Conservation (phyloP, 2,113 vertebrate genomes). For the Ophthalmotilapia sp. region DNA sequence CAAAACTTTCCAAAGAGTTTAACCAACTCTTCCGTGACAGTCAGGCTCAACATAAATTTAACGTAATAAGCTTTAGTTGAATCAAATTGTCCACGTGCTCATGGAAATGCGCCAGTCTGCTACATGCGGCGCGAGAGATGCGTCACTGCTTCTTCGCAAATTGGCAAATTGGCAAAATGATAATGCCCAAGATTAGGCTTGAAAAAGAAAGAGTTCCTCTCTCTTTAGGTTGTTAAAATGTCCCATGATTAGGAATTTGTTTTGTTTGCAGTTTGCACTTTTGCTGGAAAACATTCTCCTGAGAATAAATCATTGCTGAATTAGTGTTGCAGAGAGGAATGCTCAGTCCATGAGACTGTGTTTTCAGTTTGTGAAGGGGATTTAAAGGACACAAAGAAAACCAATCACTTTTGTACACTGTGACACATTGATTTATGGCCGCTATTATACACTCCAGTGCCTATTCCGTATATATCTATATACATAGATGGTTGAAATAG, state of each 20-base stretch:
- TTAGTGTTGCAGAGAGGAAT: not conserved
- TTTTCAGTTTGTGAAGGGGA: slow-evolving; percentile 3
- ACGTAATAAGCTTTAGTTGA: not conserved
- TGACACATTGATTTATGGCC: slow-evolving; percentile 48
- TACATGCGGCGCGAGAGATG: not conserved
- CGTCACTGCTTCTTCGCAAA: not conserved
- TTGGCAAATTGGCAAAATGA: not conserved
- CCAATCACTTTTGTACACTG: slow-evolving; percentile 25
- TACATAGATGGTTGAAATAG: slow-evolving; percentile 31
- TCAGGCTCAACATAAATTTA: not conserved
- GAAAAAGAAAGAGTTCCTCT: not conserved
- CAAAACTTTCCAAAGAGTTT: not conserved
- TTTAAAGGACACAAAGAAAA: slow-evolving; percentile 32
- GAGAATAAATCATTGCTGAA: slow-evolving; percentile 28
- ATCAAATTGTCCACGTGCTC: not conserved
- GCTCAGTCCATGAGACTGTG: not conserved
- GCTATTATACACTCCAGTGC: slow-evolving; percentile 24
- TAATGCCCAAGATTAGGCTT: not conserved
- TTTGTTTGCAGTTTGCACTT: not conserved
- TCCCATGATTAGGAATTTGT: slow-evolving; percentile 16
- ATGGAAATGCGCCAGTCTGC: not conserved
- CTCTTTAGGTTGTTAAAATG: slow-evolving; percentile 32
- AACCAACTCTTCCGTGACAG: not conserved
- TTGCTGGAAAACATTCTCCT: not conserved
- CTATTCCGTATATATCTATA: slow-evolving; percentile 24